Conservation (phyloP, 2,797 vertebrate species). For the Amblyraja radiata region DNA sequence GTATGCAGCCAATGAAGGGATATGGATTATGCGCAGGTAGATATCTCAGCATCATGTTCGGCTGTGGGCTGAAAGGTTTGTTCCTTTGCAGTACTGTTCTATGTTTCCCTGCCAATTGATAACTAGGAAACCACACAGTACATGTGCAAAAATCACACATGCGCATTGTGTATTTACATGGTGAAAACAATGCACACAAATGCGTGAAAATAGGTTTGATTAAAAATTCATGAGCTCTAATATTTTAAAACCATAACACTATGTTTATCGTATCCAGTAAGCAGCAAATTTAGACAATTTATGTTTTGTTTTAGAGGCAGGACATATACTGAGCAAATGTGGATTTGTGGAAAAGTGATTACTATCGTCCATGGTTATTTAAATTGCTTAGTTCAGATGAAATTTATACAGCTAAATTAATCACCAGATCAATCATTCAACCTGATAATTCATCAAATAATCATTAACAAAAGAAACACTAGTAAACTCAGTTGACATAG, state of each 20-base stretch:
- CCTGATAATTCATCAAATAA: background rate
- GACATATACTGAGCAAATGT: background rate
- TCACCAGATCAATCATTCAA: background rate
- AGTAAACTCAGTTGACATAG: background rate
- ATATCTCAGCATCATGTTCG: too few species aligned
- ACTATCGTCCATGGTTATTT: background rate
- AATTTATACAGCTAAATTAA: background rate
- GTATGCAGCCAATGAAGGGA: too few species aligned
- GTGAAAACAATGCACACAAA: background rate
- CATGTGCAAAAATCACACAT: background rate
- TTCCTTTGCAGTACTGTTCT: too few species aligned
- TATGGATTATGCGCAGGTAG: too few species aligned
- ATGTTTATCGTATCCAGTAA: background rate
- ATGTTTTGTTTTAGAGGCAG: too few species aligned
- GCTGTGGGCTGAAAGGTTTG: too few species aligned
- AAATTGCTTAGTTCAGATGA: background rate
- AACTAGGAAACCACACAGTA: background rate
- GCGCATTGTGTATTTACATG: background rate
- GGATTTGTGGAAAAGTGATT: background rate
- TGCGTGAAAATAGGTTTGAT: background rate
- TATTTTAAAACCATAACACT: background rate
- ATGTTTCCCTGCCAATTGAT: background rate
- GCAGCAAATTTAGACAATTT: background rate
- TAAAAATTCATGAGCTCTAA: background rate
- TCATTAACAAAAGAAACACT: background rate